Base-by-base conservation (phyloP, 2,888 invertebrate genomes). In the Theodoxus fluviatilis region DNA sequence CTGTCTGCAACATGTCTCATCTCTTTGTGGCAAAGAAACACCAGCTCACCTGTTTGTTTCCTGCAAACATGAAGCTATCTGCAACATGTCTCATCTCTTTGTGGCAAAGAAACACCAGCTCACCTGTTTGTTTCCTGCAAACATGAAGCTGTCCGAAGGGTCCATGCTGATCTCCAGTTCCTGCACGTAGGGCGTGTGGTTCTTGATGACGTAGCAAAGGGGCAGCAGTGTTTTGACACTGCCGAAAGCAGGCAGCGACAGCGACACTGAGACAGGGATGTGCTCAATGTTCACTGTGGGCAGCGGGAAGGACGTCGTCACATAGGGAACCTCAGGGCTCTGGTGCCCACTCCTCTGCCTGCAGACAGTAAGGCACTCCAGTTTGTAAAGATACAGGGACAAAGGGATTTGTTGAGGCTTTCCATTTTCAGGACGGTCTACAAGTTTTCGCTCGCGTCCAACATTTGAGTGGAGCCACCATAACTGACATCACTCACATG, bases 101-200 rank as follows among this genome's bases (percentile, higher is more conserved):
- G 43, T 43, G 22, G 52, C 55, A 28, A 28, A 55, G 18, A 66
- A 69, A 59, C 55, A 40, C 57, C 15, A 2, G 67, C 68, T 68
- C 83, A 93, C 93, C 90, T 95, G 94, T 88, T 94, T 96, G 83
- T 95, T 94, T 1, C 97, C 97, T 73, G 96, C 92, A 88, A 95
- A 96, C 93, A 97, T 96, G 86, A 97, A 97, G 52, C 93, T 93
- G 86, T 97, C 96, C 72, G 92, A 93, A 7, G 93, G 92, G 79
- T 94, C 94, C 88, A 95, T 92, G 68, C 90, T 90, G 49, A 94
- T 88, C 78, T 91, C 91, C 43, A 95, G 88, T 73, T 93, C 92
- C 71, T 94, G 90, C 49, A 94, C 90, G 72, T 90, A 90, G 63
- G 90, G 89, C 0, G 93, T 92, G 78, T 92, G 91, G 83, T 95